Evolutionary conservation across 2,888 invertebrate species (phyloP), one percentile per base, ranked within the genome.

Genomic region (Willowsia nigromaculata): DNA sequence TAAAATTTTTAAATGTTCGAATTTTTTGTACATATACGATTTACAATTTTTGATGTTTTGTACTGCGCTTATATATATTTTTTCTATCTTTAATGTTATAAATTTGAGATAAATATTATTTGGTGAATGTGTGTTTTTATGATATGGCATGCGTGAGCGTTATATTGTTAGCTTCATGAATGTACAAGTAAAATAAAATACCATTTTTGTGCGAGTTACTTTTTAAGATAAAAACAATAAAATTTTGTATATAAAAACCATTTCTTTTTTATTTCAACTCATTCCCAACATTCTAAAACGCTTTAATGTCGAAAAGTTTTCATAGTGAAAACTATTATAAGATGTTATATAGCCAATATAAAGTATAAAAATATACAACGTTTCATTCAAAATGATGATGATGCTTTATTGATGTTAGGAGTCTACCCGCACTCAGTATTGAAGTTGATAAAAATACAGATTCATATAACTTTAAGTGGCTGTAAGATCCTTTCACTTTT

Each of bases 401-500:
- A 40, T 43, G 5, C 40, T 81, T 40, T 62, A 47, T 33, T 47
- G 82, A 83, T 83, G 59, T 40, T n/a, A 62, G 47, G 18, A 65
- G 40, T 33, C 43, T 25, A 1, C 7, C n/a, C 6, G 1, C 33
- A 53, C 6, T 65, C 65, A n/a, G 33, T 65, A 33, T 13, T 43
- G 43, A 37, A 6, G 37, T 6, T 37, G 37, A 9, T 37, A 37
- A 37, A 37, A 37, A 37, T 4, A 37, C 37, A 30, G 2, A 30
- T 7, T 25, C 4, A 11, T 27, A 59, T 68, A n/a, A 43, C 74
- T 47, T 74, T 33, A 43, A 33, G 65, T 65, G 37, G 33, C 33
- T 40, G 22, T 43, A 47, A 22, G 27, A 22, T 5, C 78, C 37
- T n/a, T 82, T 82, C 83, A 90, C 71, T 90, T 90, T 81, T 86